Percentiles rank a stretch among this genome's conserved stretches.
phyloP scores from a whole-genome alignment of 2,888 invertebrate genomes.

The Nomada ruficornis region DNA sequence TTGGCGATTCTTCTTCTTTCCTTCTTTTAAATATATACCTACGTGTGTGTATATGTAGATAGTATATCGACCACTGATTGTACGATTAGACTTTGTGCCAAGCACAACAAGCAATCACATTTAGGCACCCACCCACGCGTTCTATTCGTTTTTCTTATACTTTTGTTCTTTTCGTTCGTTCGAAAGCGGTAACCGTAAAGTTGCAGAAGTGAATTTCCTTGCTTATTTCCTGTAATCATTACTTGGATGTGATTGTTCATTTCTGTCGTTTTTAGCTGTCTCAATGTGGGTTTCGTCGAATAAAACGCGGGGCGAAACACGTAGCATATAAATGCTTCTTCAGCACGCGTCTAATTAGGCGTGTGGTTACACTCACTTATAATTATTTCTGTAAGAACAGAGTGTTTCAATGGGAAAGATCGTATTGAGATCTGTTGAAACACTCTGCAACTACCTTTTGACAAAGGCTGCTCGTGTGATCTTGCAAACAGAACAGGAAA shows the following conservation, averaged over 20 bases:
- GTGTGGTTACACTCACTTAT: conserved; percentile 21
- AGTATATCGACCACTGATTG: conserved; percentile 77
- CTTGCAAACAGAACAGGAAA: not conserved
- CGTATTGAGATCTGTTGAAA: not conserved
- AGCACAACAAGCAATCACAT: conserved; percentile 77
- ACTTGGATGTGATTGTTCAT: conserved; percentile 8
- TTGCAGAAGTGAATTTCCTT: conserved; percentile 8
- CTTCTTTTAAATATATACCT: conserved; percentile 16
- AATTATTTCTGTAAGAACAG: not conserved
- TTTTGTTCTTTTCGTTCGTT: not conserved
- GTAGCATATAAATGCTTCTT: conserved; percentile 40
- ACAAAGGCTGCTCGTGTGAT: not conserved
- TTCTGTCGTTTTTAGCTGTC: conserved; percentile 13
- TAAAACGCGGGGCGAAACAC: conserved; percentile 50
- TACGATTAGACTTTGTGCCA: conserved; percentile 78
- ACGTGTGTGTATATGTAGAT: conserved; percentile 26
- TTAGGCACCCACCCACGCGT: conserved; percentile 57
- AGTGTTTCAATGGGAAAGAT: not conserved
- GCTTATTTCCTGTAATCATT: not conserved
- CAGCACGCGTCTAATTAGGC: conserved; percentile 25
- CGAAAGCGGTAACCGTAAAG: not conserved
- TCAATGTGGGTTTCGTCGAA: conserved; percentile 7
- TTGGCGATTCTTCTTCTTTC: conserved; percentile 28
- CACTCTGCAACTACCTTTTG: not conserved
- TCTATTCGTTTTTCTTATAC: conserved; percentile 20